Conservation (phyloP, 2,888 invertebrate genomes). For the Sinotaia quadrata region DNA sequence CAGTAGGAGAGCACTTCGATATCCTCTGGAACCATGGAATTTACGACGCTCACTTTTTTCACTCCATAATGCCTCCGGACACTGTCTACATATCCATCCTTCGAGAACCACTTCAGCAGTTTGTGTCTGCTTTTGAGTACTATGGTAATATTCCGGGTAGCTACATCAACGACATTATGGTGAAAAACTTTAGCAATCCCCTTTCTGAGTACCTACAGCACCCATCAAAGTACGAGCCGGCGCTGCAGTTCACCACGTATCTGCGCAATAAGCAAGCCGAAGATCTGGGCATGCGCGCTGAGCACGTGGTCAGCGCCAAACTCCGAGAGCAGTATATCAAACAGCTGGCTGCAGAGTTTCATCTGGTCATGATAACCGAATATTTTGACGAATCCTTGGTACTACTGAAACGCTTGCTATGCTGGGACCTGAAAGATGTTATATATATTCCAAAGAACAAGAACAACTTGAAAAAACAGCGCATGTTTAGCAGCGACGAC, state of each 20-base stretch:
- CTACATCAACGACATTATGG: not conserved
- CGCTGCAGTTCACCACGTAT: conserved; percentile 18
- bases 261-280: conserved; percentile 39
- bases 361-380: conserved; percentile 54
- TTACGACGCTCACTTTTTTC: conserved; percentile 45
- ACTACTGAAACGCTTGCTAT: conserved; percentile 47
- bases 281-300: conserved; percentile 32
- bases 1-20: conserved; percentile 45
- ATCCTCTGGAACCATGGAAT: conserved; percentile 58
- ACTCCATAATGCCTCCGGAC: conserved; percentile 39
- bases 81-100: conserved; percentile 43
- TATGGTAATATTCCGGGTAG: conserved; percentile 22
- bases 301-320: conserved; percentile 15
- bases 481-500: conserved; percentile 31
- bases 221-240: conserved; percentile 13
- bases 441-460: conserved; percentile 44
- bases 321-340: conserved; percentile 31
- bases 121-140: conserved; percentile 43
- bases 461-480: conserved; percentile 31
- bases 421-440: conserved; percentile 52
- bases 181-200: conserved; percentile 26
- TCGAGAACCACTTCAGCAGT: conserved; percentile 43
- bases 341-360: conserved; percentile 44
- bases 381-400: conserved; percentile 53
- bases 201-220: conserved; percentile 31